Percentiles rank a stretch among this genome's conserved stretches.
phyloP scores from a whole-genome alignment of 2,888 invertebrate genomes.

The Marronus borbonicus region DNA sequence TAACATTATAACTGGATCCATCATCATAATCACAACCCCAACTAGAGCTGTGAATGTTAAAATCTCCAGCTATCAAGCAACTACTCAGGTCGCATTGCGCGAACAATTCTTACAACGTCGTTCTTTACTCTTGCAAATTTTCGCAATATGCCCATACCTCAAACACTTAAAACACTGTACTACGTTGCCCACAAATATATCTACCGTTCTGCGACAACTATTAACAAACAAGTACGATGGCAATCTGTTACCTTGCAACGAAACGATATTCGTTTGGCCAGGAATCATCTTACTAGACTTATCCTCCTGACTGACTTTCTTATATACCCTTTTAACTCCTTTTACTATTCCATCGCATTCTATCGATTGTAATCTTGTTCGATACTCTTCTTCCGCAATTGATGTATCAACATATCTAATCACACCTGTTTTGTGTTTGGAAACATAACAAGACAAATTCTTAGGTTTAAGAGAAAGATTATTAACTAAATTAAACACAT shows the following conservation, averaged over 20 bases:
- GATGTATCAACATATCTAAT: background rate
- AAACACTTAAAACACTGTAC: too few species aligned
- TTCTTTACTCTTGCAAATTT: too few species aligned
- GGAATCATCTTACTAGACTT: background rate
- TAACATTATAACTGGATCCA: background rate
- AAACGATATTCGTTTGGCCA: background rate
- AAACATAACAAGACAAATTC: background rate
- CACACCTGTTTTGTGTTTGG: constrained; percentile 2
- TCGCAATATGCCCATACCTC: too few species aligned
- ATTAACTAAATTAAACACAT: constrained; percentile 8
- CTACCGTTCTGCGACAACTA: too few species aligned
- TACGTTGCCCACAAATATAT: too few species aligned
- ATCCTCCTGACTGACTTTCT: background rate
- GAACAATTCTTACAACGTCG: background rate
- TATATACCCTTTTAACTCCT: constrained; percentile 10
- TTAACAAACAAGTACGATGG: too few species aligned
- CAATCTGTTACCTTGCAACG: too few species aligned
- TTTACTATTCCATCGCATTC: constrained; percentile 3
- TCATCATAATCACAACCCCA: background rate
- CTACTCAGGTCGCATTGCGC: background rate
- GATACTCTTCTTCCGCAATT: background rate
- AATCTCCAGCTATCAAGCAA: background rate
- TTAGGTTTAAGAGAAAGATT: background rate
- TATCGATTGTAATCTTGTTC: background rate
- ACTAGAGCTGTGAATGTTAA: constrained; percentile 10